These are phyloP conservation scores for Yponomeuta cagnagella DNA, from an alignment of 2,888 invertebrate species.

Conservation along the genomic window DNA sequence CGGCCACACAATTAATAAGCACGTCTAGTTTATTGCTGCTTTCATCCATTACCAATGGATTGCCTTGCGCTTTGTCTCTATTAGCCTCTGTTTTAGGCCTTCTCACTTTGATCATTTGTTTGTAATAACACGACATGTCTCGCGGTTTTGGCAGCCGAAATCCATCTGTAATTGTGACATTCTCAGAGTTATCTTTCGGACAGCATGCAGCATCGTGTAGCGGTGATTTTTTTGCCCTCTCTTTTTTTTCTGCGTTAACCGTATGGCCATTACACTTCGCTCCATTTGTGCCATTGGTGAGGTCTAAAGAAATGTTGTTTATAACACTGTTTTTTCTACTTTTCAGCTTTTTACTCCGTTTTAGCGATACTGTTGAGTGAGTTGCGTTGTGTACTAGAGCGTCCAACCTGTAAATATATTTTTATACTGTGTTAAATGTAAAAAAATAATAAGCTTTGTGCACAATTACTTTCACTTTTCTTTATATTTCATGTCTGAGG, in stretches of 20 bases:
- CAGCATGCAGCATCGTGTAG: not conserved
- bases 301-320: not conserved
- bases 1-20: not conserved
- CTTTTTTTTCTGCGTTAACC: slow-evolving; percentile 20
- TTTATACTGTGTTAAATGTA: no score
- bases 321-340: slow-evolving; percentile 13
- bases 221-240: not conserved
- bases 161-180: not conserved
- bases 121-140: no score
- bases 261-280: not conserved
- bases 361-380: slow-evolving; percentile 44
- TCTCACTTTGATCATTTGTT: not conserved
- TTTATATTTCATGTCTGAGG: no score
- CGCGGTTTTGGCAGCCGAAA: not conserved
- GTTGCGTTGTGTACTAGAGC: slow-evolving; percentile 34
- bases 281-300: not conserved
- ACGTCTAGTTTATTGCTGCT: not conserved
- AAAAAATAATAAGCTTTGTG: no score
- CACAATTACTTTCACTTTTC: no score
- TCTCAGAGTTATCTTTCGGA: not conserved
- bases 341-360: slow-evolving; percentile 25
- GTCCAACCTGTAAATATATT: slow-evolving; percentile 30
- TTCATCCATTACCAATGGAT: not conserved
- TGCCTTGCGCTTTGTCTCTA: not conserved
- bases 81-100: not conserved